Evolutionary conservation across 2,113 vertebrate species (phyloP), one percentile per base, ranked within the genome.

Genomic region (Xiphias gladius): DNA sequence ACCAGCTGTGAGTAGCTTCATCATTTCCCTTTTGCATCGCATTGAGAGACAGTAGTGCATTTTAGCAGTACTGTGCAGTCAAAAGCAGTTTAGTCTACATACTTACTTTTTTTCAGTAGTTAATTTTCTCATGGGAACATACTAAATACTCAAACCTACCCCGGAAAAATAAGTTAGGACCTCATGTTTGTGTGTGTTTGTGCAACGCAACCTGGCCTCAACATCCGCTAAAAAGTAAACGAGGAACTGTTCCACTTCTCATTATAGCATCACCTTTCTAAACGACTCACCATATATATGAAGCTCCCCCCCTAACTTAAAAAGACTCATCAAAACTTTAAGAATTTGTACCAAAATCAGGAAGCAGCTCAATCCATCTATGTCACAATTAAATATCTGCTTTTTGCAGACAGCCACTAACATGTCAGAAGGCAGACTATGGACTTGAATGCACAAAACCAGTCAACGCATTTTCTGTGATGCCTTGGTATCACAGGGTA

Each of bases 381-480:
- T 30, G 1, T 28, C 28, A n/a, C 16, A 0, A 24, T 43, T 17
- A 32, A 26, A 32, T 26, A 0, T 24, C 26, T 43, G 55, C 19
- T 12, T 61, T 2, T 14, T 13, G 11, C 41, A 13, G 1, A 43
- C 11, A 43, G 41, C 8, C 9, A 20, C 16, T 14, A 24, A 20
- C 43, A 26, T 6, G 24, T 55, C 63, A 82, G 70, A 50, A 74
- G 48, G 7, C 69, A 63, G 63, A 35, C 26, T 22, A 6, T 12
- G 65, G 50, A 52, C 26, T 11, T 41, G 16, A 70, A 58, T 2
- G 37, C 48, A 78, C 50, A 70, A 54, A 82, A 52, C 43, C 28
- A 28, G 61, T 73, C 76, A 59, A 72, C 48, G 77, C 63, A 58
- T 65, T 71, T 32, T 39, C 9, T 39, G 37, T 39, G 37, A 39